phyloP scores from a whole-genome alignment of 2,888 invertebrate species.

The Tyria jacobaeae region DNA sequence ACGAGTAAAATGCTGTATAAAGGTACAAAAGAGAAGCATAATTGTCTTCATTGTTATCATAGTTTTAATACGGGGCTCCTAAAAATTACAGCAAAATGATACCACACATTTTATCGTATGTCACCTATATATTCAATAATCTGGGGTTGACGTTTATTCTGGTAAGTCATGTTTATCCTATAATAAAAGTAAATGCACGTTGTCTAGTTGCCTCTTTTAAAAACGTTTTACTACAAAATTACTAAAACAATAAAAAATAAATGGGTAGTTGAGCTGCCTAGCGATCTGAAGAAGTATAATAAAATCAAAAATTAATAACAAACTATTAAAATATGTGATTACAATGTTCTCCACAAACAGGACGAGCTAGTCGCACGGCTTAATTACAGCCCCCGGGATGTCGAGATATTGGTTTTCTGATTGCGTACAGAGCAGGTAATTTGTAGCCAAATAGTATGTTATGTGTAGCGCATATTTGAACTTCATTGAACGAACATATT shows the following conservation, averaged over 20 bases:
- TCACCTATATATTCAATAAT: not conserved
- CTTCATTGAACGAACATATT: conserved; percentile 9
- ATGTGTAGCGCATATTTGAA: conserved; percentile 21
- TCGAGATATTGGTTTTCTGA: conserved; percentile 55
- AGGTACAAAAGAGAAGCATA: not conserved
- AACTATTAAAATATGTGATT: conserved; percentile 32
- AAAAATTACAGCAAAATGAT: not conserved
- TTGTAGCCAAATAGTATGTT: conserved; percentile 34
- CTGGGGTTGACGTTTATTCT: not conserved
- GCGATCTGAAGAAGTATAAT: conserved; percentile 14
- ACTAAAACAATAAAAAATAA: conserved; percentile 9
- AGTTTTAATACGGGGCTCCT: not conserved
- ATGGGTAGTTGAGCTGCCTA: not conserved
- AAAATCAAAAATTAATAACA: conserved; percentile 23
- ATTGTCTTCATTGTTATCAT: not conserved
- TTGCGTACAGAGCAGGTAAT: conserved; percentile 39
- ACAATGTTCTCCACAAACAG: conserved; percentile 23
- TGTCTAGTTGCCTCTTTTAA: no score
- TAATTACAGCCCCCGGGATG: conserved; percentile 48
- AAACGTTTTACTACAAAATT: no score
- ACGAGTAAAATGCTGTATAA: no score
- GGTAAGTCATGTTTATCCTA: not conserved
- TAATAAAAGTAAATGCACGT: not conserved
- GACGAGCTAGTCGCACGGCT: conserved; percentile 32
- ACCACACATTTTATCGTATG: not conserved